phyloP scores from a whole-genome alignment of 2,797 vertebrate genomes.

The Leucoraja ocellata region DNA sequence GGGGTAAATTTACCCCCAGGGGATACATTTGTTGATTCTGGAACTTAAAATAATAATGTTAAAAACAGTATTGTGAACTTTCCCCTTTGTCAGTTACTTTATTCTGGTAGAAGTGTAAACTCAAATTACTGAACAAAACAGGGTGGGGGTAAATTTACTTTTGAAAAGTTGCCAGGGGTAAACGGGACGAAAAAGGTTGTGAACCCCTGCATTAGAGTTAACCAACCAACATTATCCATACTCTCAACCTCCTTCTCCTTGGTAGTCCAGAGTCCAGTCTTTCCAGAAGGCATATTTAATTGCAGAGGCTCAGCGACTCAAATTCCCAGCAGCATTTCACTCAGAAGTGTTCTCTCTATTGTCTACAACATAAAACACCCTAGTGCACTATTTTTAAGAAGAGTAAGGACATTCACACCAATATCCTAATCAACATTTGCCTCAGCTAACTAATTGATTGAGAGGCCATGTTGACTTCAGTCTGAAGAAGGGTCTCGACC shows the following conservation, averaged over 20 bases:
- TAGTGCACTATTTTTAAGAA: not conserved
- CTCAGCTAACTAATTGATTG: not conserved
- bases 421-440: not conserved
- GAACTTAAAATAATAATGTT: no score
- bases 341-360: not conserved
- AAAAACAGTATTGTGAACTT: no score
- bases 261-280: not conserved
- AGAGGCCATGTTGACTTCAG: no score
- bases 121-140: no score
- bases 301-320: not conserved
- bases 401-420: not conserved
- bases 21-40: no score
- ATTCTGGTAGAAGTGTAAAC: no score
- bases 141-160: no score
- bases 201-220: not conserved
- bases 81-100: no score
- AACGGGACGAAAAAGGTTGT: no score
- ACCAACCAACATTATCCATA: not conserved
- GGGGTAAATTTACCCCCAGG: no score
- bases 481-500: no score
- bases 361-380: not conserved
- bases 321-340: not conserved
- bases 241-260: not conserved
- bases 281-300: not conserved
- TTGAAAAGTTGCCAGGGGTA: no score